These are phyloP conservation scores for Melanotaenia nigrans DNA, from an alignment of 2,797 vertebrate species.

Conservation along the genomic window DNA sequence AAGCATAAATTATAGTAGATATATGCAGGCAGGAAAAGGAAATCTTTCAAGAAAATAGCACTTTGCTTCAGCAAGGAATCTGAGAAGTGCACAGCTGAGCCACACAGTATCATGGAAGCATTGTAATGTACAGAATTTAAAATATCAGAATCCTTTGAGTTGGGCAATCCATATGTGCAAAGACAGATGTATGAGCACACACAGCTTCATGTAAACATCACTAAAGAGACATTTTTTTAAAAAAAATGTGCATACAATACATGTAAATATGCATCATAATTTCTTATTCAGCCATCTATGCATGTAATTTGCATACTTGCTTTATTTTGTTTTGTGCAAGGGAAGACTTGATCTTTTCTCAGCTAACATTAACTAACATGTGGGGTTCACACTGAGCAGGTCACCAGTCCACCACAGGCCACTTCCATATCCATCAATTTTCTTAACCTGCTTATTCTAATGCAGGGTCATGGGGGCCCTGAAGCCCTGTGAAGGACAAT, in stretches of 20 bases:
- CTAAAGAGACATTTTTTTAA: no score
- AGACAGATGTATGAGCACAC: no score
- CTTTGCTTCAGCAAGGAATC: conserved; percentile 30
- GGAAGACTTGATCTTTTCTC: not conserved
- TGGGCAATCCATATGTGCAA: not conserved
- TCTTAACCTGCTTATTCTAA: no score
- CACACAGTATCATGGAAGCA: conserved; percentile 13
- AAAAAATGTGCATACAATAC: not conserved
- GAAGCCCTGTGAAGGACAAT: no score
- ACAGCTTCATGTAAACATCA: no score
- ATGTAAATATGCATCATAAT: no score
- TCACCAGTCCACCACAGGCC: no score
- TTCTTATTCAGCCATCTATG: no score
- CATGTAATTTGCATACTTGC: not conserved
- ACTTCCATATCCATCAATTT: no score
- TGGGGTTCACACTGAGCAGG: no score
- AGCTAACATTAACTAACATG: no score
- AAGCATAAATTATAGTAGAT: conserved; percentile 25
- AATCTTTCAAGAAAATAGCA: conserved; percentile 37
- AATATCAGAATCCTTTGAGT: not conserved
- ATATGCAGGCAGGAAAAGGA: conserved; percentile 12
- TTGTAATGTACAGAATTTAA: conserved; percentile 23
- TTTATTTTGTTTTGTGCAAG: not conserved
- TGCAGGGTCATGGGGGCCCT: no score
- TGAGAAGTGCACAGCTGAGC: conserved; percentile 26